A percentile compares a stretch with the other conserved stretches of the same genome.
Conservation (phyloP, 1,140 invertebrate species). For the Cyclargus thomasi region DNA sequence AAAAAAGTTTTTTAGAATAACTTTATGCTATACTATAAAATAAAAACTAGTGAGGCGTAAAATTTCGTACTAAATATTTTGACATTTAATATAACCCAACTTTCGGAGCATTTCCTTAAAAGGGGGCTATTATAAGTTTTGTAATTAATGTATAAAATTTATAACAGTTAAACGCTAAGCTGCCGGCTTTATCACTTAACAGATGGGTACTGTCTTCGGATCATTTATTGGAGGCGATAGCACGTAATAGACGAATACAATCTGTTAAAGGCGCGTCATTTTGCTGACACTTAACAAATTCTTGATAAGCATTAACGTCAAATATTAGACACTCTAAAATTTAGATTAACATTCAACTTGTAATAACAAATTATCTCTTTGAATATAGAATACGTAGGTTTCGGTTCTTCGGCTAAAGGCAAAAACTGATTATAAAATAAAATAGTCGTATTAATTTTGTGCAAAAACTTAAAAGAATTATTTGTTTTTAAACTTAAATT, state of each 20-base stretch:
- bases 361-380: not conserved
- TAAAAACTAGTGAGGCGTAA: no score
- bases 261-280: conserved; percentile 5
- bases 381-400: not conserved
- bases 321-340: not conserved
- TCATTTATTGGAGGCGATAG: conserved; percentile 10
- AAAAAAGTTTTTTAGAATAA: no score
- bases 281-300: conserved; percentile 4
- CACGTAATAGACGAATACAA: conserved; percentile 7
- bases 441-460: no score
- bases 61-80: no score
- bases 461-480: no score
- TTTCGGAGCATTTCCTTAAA: not conserved
- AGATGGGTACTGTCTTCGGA: not conserved
- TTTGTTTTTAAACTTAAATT: no score
- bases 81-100: no score
- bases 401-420: not conserved
- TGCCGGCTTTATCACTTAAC: conserved; percentile 4
- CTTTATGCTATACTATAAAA: no score
- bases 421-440: not conserved
- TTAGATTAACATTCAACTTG: not conserved
- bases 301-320: conserved; percentile 3
- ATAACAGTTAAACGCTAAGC: not conserved
- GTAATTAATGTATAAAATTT: conserved; percentile 8
- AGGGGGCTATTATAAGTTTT: not conserved